These are phyloP conservation scores for Ormyrus pomaceus DNA, from an alignment of 2,888 invertebrate species.

Conservation along the genomic window DNA sequence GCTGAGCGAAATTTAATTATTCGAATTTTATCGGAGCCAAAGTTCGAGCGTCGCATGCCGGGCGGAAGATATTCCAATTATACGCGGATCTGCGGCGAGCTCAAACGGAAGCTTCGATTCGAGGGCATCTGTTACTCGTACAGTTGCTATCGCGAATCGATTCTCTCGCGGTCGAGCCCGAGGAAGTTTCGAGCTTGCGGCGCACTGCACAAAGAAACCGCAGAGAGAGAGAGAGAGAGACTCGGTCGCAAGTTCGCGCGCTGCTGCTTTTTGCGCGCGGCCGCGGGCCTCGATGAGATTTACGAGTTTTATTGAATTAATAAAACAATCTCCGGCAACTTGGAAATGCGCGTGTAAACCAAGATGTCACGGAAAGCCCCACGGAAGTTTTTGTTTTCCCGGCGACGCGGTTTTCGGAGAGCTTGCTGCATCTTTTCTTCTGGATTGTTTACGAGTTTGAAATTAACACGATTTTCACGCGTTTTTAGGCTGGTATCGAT, in stretches of 20 bases:
- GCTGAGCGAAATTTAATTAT: too few relatives aligned
- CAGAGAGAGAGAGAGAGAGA: conserved; percentile 8
- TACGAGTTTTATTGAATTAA: conserved; percentile 31
- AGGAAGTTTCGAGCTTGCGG: conserved; percentile 14
- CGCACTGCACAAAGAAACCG: conserved; percentile 60
- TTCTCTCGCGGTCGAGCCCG: background rate
- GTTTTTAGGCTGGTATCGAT: too few relatives aligned
- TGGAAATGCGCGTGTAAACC: background rate
- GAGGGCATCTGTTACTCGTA: too few relatives aligned
- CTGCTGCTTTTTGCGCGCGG: conserved; percentile 31
- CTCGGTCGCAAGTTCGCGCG: too few relatives aligned
- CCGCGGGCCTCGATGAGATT: conserved; percentile 5
- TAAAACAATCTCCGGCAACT: conserved; percentile 12
- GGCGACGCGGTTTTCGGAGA: background rate
- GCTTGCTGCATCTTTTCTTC: background rate
- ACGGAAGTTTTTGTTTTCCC: background rate
- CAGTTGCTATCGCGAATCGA: background rate
- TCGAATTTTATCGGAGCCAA: too few relatives aligned
- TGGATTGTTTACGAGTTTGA: background rate
- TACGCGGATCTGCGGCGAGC: too few relatives aligned
- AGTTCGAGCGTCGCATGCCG: too few relatives aligned
- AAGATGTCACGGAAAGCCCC: background rate
- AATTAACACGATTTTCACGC: background rate
- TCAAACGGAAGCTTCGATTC: too few relatives aligned
- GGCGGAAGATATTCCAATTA: too few relatives aligned